A percentile compares a stretch with the other conserved stretches of the same genome.
Evolutionary conservation across 2,113 vertebrate genomes (phyloP).

Genomic region (Cathartes aura): DNA sequence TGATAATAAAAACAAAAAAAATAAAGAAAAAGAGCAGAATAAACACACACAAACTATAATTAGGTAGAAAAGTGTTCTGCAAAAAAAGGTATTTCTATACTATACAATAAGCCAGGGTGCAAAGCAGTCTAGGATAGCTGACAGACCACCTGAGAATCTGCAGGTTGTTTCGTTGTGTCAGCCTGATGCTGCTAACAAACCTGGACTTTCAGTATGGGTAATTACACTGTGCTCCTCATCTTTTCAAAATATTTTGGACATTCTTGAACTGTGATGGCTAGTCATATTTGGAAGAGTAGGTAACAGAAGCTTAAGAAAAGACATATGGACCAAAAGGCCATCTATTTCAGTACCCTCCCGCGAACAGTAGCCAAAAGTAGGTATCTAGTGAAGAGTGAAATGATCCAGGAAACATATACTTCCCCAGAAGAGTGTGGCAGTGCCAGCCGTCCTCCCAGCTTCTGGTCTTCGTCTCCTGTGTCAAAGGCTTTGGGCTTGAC

Average conservation of each 20-base stretch:
- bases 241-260: not conserved
- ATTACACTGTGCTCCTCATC: not conserved
- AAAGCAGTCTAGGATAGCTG: not conserved
- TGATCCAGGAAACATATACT: not conserved
- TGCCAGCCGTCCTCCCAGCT: not conserved
- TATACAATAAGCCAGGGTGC: not conserved
- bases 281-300: not conserved
- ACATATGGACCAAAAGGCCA: not conserved
- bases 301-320: not conserved
- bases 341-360: not conserved
- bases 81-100: not conserved
- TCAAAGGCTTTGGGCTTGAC: not conserved
- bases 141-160: not conserved
- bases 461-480: fast-evolving
- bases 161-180: not conserved
- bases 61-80: not conserved
- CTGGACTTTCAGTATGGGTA: not conserved
- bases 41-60: not conserved
- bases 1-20: not conserved
- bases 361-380: not conserved
- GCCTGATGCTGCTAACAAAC: not conserved
- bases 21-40: not conserved
- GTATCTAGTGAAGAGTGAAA: not conserved
- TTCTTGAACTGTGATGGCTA: not conserved
- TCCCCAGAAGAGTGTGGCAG: not conserved